A percentile compares a stretch with the other conserved stretches of the same genome.
phyloP scores from a whole-genome alignment of 2,888 invertebrate species.

The Palloptera scutellata region DNA sequence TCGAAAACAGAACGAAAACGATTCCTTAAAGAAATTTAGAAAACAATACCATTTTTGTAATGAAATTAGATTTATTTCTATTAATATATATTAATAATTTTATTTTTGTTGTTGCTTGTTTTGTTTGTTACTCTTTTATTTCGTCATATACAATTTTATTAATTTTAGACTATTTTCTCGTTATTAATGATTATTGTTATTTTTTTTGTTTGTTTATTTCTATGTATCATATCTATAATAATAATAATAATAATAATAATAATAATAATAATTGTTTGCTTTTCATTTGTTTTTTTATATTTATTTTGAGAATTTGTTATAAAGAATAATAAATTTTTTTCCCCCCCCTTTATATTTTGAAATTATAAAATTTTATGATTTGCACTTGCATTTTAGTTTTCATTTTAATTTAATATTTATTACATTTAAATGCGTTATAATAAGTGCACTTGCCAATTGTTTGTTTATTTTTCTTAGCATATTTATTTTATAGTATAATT shows the following conservation, averaged over 20 bases:
- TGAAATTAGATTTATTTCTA: slow-evolving; percentile 18
- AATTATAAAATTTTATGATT: slow-evolving; percentile 8
- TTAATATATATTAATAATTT: slow-evolving; percentile 31
- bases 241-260: slow-evolving; percentile 32
- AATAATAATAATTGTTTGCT: slow-evolving; percentile 15
- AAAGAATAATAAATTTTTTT: slow-evolving; percentile 31
- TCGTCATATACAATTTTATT: slow-evolving; percentile 34
- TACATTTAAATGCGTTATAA: slow-evolving; percentile 46
- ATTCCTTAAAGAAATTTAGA: too few species aligned
- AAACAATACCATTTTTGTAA: background rate
- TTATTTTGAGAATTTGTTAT: slow-evolving; percentile 27
- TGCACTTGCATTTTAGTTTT: slow-evolving; percentile 18
- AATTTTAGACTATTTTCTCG: slow-evolving; percentile 30
- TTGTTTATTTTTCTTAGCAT: slow-evolving; percentile 35
- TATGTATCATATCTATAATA: slow-evolving; percentile 34
- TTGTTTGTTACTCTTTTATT: slow-evolving; percentile 13
- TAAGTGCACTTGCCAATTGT: slow-evolving; percentile 65
- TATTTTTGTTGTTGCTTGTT: slow-evolving; percentile 22
- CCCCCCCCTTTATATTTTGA: slow-evolving; percentile 27
- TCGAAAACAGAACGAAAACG: too few species aligned
- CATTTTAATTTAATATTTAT: slow-evolving; percentile 18
- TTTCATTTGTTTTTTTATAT: slow-evolving; percentile 36
- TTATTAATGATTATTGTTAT: slow-evolving; percentile 24
- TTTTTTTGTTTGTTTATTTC: slow-evolving; percentile 21
- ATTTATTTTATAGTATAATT: slow-evolving; percentile 27